A percentile compares a stretch with the other conserved stretches of the same genome.
Conservation (phyloP, 1,140 invertebrate species). For the Charaxes varanes region DNA sequence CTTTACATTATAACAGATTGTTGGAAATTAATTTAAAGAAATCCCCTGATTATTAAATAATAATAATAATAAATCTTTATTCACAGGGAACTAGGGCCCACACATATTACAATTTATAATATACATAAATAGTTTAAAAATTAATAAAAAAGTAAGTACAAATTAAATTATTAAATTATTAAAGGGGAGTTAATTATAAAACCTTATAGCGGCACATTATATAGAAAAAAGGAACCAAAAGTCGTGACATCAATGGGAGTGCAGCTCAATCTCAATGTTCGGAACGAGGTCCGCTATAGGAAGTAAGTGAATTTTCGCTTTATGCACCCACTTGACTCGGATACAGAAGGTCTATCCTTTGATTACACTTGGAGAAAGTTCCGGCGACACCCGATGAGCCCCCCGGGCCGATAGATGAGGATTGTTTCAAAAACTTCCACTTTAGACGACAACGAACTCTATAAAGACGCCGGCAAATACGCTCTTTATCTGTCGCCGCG, state of each 20-base stretch:
- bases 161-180: too few species aligned
- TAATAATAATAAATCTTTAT: too few species aligned
- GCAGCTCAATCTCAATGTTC: constrained; percentile 47
- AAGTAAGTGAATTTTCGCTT: constrained; percentile 66
- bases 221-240: constrained; percentile 26
- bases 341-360: constrained; percentile 61
- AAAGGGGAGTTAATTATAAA: too few species aligned
- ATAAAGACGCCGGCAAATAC: neutral
- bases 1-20: too few species aligned
- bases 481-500: too few species aligned
- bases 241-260: constrained; percentile 14
- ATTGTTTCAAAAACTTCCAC: constrained; percentile 45
- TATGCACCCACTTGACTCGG: constrained; percentile 58
- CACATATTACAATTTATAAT: too few species aligned
- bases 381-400: constrained; percentile 30
- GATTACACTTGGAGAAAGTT: constrained; percentile 54
- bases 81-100: too few species aligned
- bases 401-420: constrained; percentile 40
- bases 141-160: too few species aligned
- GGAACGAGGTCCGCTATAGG: constrained; percentile 51
- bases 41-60: too few species aligned
- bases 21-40: too few species aligned
- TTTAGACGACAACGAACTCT: constrained; percentile 24
- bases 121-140: too few species aligned
- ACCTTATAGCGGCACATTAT: too few species aligned